These are phyloP conservation scores for Pecten maximus DNA, from an alignment of 2,888 invertebrate species.

Conservation along the genomic window DNA sequence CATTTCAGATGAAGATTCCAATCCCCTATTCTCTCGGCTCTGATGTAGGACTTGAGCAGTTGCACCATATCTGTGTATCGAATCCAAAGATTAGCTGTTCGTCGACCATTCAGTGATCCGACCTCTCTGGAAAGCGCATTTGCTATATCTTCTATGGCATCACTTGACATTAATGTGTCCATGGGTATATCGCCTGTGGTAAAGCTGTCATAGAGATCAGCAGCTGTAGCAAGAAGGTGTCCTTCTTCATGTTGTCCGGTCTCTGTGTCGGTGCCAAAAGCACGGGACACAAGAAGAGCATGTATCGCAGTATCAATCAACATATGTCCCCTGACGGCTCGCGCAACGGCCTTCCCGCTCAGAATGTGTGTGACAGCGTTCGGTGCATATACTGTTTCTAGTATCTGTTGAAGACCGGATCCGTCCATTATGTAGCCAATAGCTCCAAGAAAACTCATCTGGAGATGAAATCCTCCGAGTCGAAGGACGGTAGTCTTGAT, in stretches of 20 bases:
- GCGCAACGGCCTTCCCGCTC: conserved; percentile 62
- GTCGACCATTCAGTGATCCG: not conserved
- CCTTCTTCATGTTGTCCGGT: not conserved
- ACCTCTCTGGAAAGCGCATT: not conserved
- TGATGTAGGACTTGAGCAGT: conserved; percentile 51
- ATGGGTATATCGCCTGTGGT: not conserved
- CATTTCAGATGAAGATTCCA: conserved; percentile 54
- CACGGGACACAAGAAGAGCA: conserved; percentile 27
- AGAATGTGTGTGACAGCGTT: too few species aligned
- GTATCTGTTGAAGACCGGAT: too few species aligned
- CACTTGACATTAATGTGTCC: not conserved
- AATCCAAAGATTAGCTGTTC: conserved; percentile 51
- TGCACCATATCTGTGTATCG: conserved; percentile 56
- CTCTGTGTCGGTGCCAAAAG: conserved; percentile 18
- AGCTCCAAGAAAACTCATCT: too few species aligned
- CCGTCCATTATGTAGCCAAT: too few species aligned
- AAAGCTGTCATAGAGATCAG: not conserved
- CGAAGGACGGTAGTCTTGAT: too few species aligned
- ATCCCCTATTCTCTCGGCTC: conserved; percentile 53
- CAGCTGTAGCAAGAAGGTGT: not conserved
- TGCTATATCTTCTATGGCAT: not conserved
- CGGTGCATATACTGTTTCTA: too few species aligned
- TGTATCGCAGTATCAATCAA: conserved; percentile 59
- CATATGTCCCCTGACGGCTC: conserved; percentile 62
- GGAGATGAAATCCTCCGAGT: too few species aligned